Evolutionary conservation across 2,888 invertebrate genomes (phyloP), one percentile per base, ranked within the genome.

Genomic region (Sarcophaga carnaria): DNA sequence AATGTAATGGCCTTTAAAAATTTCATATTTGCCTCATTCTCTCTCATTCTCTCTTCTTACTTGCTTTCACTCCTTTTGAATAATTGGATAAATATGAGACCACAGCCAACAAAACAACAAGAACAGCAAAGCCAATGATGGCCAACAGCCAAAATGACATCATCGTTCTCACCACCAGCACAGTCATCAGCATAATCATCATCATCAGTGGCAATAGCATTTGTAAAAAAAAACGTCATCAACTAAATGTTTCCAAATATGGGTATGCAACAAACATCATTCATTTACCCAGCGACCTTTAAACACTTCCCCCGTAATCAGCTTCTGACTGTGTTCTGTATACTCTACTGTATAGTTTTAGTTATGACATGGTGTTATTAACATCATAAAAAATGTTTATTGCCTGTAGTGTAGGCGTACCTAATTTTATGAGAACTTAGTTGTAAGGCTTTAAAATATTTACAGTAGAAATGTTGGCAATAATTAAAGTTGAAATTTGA

Each of bases 121-220:
- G 37, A 63, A 71, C 62, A 72, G 22, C 22, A 45, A 66, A 66
- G 75, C 67, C 17, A 54, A 78, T 63, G 72, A 78, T 63, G 78
- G 83, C 87, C 81, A 84, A 67, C 66, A 81, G 78, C 81, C 54
- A 76, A 37, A 81, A 87, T 87, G 87, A 81, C 79, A 84, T 87
- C 81, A 86, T 78, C 77, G 25, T 59, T 66, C 60, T 72, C 74
- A 64, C 64, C 77, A 62, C 0, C 27, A 72, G 20, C 20, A 62
- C 20, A 37, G 22, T 22, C 22, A 22, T 22, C 22, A 49, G 20
- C 20, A 20, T 20, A 20, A 20, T 11, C 20, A 70, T 54, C 70
- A 62, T 17, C 64, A 49, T 20, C 20, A 59, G 2, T 27, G 54
- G 54, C 47, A 64, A 64, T 67, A 77, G 45, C 37, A 67, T 22